Percentiles rank a stretch among this genome's conserved stretches.
Conservation (phyloP, 2,797 vertebrate genomes). For the Pampus argenteus region DNA sequence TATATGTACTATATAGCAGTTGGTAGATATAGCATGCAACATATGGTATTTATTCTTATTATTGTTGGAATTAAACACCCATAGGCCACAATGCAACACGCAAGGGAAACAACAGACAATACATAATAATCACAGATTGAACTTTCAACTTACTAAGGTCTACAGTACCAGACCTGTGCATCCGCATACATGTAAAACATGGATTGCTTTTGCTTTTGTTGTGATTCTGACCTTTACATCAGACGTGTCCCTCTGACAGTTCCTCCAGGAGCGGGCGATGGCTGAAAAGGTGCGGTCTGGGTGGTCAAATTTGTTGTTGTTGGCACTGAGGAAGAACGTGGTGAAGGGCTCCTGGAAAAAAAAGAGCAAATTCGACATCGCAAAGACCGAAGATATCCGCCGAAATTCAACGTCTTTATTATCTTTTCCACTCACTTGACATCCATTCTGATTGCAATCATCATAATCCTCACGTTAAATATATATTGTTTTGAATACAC, state of each 20-base stretch:
- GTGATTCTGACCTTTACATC: slow-evolving; percentile 93
- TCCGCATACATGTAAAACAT: not conserved
- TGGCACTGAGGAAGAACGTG: slow-evolving; percentile 92
- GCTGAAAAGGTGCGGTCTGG: slow-evolving; percentile 95
- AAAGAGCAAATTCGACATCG: slow-evolving; percentile 33
- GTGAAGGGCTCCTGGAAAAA: slow-evolving; percentile 94
- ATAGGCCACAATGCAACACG: not conserved
- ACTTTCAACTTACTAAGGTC: not conserved
- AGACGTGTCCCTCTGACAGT: slow-evolving; percentile 95
- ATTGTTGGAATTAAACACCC: not conserved
- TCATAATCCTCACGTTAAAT: slow-evolving; percentile 18
- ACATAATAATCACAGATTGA: not conserved
- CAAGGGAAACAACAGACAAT: not conserved
- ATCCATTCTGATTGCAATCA: slow-evolving; percentile 5
- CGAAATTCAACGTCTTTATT: slow-evolving; percentile 1
- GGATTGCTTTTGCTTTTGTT: not conserved
- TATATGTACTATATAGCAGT: slow-evolving; percentile 11
- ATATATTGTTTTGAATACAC: slow-evolving; percentile 4
- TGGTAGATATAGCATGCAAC: slow-evolving; percentile 2
- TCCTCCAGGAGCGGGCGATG: slow-evolving; percentile 93
- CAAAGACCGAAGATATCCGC: slow-evolving; percentile 9
- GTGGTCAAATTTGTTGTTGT: slow-evolving; percentile 95
- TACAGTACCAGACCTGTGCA: not conserved
- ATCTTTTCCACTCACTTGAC: not conserved
- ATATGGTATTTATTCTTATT: not conserved